A percentile compares a stretch with the other conserved stretches of the same genome.
Evolutionary conservation across 2,888 invertebrate genomes (phyloP).

Genomic region (Nasonia oneida): DNA sequence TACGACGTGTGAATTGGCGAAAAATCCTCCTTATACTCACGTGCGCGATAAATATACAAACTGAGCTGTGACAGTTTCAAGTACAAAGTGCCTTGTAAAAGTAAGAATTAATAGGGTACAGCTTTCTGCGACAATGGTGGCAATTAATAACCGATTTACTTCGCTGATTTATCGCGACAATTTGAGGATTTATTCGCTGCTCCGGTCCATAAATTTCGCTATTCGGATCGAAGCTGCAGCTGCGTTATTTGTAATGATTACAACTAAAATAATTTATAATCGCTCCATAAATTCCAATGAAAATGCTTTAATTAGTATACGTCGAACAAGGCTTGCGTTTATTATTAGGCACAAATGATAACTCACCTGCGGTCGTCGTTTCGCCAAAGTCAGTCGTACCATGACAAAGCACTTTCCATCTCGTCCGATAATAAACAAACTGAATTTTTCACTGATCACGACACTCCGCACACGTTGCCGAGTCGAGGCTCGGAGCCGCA

Average conservation of each 20-base stretch:
- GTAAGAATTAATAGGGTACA: slow-evolving; percentile 36
- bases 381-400: background rate
- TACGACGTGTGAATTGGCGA: background rate
- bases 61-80: background rate
- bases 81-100: slow-evolving; percentile 25
- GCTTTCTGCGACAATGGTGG: slow-evolving; percentile 20
- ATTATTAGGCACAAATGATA: background rate
- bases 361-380: background rate
- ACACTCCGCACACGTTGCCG: background rate
- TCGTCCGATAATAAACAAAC: too few relatives aligned
- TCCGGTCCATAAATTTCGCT: slow-evolving; percentile 25
- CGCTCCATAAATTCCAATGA: background rate
- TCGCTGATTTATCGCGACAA: slow-evolving; percentile 43
- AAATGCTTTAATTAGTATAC: background rate
- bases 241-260: slow-evolving; percentile 22
- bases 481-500: background rate
- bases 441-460: background rate
- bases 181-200: slow-evolving; percentile 30
- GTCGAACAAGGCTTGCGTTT: background rate
- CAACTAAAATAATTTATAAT: slow-evolving; percentile 26
- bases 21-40: background rate
- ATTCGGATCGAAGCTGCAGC: background rate
- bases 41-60: background rate
- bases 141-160: slow-evolving; percentile 45
- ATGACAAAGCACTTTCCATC: background rate